phyloP scores from a whole-genome alignment of 2,113 vertebrate species.

The Mesitornis unicolor region DNA sequence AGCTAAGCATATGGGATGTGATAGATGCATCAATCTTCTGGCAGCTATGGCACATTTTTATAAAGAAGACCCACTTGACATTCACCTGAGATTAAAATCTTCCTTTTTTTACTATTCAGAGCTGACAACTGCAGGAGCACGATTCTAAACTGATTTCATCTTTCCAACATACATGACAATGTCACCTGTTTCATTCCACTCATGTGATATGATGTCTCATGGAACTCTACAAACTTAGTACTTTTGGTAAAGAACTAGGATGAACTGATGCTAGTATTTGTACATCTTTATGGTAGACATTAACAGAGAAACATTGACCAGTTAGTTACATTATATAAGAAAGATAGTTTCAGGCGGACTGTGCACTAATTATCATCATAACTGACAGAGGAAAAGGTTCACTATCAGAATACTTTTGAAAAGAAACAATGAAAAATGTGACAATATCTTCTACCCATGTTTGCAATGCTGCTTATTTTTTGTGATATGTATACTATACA shows the following conservation, averaged over 20 bases:
- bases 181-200: not conserved
- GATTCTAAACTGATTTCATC: not conserved
- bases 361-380: not conserved
- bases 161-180: not conserved
- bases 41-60: not conserved
- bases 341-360: not conserved
- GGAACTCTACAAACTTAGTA: not conserved
- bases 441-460: not conserved
- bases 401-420: not conserved
- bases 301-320: not conserved
- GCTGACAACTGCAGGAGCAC: not conserved
- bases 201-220: not conserved
- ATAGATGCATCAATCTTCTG: not conserved
- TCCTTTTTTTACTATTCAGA: not conserved
- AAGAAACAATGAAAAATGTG: not conserved
- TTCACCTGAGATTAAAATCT: not conserved
- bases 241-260: not conserved
- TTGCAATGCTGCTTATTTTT: not conserved
- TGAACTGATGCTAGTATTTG: not conserved
- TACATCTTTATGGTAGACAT: not conserved
- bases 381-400: not conserved
- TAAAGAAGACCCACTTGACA: not conserved
- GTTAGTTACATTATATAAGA: not conserved
- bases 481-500: fast-evolving
- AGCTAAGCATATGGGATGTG: fast-evolving